phyloP scores from a whole-genome alignment of 1,140 invertebrate genomes.

The Tenebrio molitor region DNA sequence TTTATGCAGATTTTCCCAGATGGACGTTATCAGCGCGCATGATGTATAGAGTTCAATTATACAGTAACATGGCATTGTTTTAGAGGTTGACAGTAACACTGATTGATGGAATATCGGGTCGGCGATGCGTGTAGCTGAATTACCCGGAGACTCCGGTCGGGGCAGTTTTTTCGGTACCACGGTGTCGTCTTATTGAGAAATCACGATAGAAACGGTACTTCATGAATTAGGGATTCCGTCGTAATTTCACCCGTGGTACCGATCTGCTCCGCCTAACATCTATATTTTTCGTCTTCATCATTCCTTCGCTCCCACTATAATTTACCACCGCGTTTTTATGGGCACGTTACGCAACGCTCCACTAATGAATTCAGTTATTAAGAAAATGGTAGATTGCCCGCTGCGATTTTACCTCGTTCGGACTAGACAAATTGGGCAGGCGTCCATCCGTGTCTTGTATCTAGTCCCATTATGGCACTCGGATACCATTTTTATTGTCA shows the following conservation, averaged over 20 bases:
- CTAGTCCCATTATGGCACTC: background rate
- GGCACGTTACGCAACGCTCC: background rate
- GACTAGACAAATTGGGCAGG: conserved; percentile 3
- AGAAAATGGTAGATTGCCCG: background rate
- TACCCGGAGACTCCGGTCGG: conserved; percentile 48
- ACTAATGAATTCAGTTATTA: conserved; percentile 21
- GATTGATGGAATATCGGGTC: conserved; percentile 61
- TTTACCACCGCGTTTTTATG: conserved; percentile 3
- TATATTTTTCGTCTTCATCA: conserved; percentile 20
- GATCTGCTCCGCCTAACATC: conserved; percentile 5
- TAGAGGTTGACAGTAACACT: conserved; percentile 62
- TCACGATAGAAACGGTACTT: conserved; percentile 51
- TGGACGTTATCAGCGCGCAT: conserved; percentile 59
- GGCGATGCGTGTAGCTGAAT: conserved; percentile 58
- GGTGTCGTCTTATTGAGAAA: conserved; percentile 57
- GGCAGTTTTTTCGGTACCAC: conserved; percentile 50
- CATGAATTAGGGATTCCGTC: conserved; percentile 55
- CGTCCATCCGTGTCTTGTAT: background rate
- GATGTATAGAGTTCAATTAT: conserved; percentile 63
- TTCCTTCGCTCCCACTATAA: background rate
- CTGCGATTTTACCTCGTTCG: conserved; percentile 3
- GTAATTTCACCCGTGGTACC: conserved; percentile 43
- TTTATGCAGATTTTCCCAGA: conserved; percentile 57
- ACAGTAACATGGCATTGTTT: conserved; percentile 63
- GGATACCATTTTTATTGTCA: background rate